Percentiles rank a stretch among this genome's conserved stretches.
Conservation (phyloP, 2,113 vertebrate genomes). For the Embiotoca jacksoni region DNA sequence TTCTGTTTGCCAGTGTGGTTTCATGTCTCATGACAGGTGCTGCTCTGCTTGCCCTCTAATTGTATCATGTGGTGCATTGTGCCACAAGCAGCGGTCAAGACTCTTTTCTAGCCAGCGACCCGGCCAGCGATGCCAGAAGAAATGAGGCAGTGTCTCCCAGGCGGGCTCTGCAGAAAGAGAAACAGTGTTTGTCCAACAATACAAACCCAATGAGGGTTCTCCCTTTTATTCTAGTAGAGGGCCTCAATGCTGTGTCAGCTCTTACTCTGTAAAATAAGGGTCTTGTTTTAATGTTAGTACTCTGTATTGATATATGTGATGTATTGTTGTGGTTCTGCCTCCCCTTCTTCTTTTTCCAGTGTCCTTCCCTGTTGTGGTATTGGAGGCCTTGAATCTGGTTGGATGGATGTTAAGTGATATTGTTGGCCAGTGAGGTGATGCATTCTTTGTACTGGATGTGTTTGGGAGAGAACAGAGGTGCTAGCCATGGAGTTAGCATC, state of each 20-base stretch:
- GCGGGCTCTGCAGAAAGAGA: too few relatives aligned
- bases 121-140: slow-evolving; percentile 58
- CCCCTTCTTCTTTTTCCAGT: background rate
- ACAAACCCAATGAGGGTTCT: too few relatives aligned
- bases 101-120: slow-evolving; percentile 42
- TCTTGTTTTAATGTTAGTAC: slow-evolving; percentile 38
- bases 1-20: slow-evolving; percentile 34
- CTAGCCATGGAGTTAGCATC: slow-evolving; percentile 71
- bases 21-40: slow-evolving; percentile 61
- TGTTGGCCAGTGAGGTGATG: slow-evolving; percentile 72
- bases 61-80: slow-evolving; percentile 31
- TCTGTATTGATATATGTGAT: slow-evolving; percentile 16
- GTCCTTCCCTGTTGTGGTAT: slow-evolving; percentile 10
- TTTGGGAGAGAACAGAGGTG: slow-evolving; percentile 76
- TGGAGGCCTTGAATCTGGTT: slow-evolving; percentile 36
- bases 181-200: too few relatives aligned
- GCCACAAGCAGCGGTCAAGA: slow-evolving; percentile 49
- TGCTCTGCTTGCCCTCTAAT: slow-evolving; percentile 55
- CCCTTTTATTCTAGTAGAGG: too few relatives aligned
- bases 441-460: slow-evolving; percentile 71
- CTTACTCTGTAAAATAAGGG: slow-evolving; percentile 16
- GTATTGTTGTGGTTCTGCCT: background rate
- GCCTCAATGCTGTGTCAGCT: too few relatives aligned
- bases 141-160: slow-evolving; percentile 30
- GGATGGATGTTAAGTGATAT: slow-evolving; percentile 58